These are phyloP conservation scores for Halichoeres trimaculatus DNA, from an alignment of 2,113 vertebrate species.

Conservation along the genomic window DNA sequence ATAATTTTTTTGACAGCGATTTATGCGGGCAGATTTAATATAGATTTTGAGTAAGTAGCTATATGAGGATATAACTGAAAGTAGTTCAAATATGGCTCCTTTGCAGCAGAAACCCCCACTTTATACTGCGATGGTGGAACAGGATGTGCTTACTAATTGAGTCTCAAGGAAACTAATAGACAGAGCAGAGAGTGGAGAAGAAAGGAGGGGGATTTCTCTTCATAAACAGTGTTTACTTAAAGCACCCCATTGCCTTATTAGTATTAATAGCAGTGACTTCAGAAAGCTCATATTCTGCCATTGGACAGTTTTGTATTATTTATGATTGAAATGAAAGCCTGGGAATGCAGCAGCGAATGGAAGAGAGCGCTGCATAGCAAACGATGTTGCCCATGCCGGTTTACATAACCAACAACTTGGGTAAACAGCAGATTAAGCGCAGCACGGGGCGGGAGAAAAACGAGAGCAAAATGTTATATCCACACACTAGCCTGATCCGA, in stretches of 20 bases:
- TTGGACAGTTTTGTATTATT: conserved; percentile 84
- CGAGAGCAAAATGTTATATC: conserved; percentile 68
- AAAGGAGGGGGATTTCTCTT: conserved; percentile 35
- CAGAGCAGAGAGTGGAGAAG: conserved; percentile 22
- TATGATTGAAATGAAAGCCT: conserved; percentile 80
- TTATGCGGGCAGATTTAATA: conserved; percentile 38
- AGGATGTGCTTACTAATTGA: conserved; percentile 69
- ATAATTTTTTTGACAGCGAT: conserved; percentile 49
- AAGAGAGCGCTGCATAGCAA: conserved; percentile 71
- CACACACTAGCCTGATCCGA: conserved; percentile 46
- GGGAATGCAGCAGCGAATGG: conserved; percentile 45
- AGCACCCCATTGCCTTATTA: conserved; percentile 78
- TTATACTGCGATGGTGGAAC: conserved; percentile 41
- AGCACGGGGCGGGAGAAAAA: conserved; percentile 40
- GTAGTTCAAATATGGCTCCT: conserved; percentile 40
- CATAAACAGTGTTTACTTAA: conserved; percentile 80
- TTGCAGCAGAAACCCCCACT: conserved; percentile 33
- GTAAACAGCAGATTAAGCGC: conserved; percentile 73
- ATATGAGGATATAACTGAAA: conserved; percentile 39
- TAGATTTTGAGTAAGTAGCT: conserved; percentile 41
- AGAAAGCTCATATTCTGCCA: conserved; percentile 80
- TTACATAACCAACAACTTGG: conserved; percentile 71
- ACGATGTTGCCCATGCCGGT: conserved; percentile 69
- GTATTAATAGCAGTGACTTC: conserved; percentile 85
- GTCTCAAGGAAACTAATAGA: conserved; percentile 44